Conservation (phyloP, 2,888 invertebrate genomes). For the Nemotelus nigrinus region DNA sequence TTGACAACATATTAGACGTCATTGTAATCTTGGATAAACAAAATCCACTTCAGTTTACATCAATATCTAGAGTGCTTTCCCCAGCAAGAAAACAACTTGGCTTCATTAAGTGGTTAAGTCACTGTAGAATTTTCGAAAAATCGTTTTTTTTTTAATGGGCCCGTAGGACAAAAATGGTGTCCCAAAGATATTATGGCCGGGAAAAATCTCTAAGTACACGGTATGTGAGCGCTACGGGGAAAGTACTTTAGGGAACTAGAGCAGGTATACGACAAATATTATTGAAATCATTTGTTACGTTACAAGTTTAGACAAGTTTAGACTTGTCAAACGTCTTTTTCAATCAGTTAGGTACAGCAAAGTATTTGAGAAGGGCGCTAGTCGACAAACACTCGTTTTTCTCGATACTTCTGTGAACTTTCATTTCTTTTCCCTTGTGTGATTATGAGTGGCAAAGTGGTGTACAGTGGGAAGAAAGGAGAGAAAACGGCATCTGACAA, state of each 20-base stretch:
- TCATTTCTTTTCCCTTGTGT: not conserved
- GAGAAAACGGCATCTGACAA: not conserved
- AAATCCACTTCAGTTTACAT: too few relatives aligned
- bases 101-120: too few relatives aligned
- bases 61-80: too few relatives aligned
- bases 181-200: slow-evolving; percentile 3
- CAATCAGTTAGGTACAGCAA: not conserved
- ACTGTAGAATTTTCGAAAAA: too few relatives aligned
- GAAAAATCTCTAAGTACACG: slow-evolving; percentile 11
- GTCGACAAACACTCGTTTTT: not conserved
- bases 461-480: not conserved
- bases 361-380: not conserved
- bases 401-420: not conserved
- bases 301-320: not conserved
- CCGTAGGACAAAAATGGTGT: not conserved
- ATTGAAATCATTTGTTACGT: not conserved
- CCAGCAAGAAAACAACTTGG: too few relatives aligned
- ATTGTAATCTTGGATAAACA: too few relatives aligned
- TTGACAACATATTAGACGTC: too few relatives aligned
- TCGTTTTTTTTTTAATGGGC: too few relatives aligned
- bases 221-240: not conserved
- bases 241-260: not conserved
- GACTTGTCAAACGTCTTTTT: not conserved
- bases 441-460: not conserved
- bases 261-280: not conserved